These are phyloP conservation scores for Orthonychiurus folsomi DNA, from an alignment of 2,888 invertebrate species.

Conservation along the genomic window DNA sequence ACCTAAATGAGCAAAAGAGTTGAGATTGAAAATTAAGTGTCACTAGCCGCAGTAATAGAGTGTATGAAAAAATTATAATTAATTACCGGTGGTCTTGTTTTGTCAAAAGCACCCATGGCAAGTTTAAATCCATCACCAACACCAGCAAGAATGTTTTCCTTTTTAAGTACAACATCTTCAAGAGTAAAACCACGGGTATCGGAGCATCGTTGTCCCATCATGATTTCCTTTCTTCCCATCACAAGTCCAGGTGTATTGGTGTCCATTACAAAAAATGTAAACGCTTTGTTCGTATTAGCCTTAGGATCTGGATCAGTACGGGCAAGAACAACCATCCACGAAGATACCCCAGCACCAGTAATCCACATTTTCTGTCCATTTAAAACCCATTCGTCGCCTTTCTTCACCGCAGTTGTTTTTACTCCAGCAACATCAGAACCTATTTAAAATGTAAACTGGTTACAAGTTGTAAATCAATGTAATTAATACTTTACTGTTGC, in stretches of 20 bases:
- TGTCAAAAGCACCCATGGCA: conserved; percentile 58
- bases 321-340: conserved; percentile 90
- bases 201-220: conserved; percentile 94
- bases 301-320: conserved; percentile 89
- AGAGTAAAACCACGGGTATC: conserved; percentile 93
- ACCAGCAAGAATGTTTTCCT: conserved; percentile 78
- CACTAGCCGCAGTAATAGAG: background rate
- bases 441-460: no score
- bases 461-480: no score
- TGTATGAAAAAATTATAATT: background rate
- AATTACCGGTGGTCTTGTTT: conserved; percentile 29
- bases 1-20: conserved; percentile 44
- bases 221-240: conserved; percentile 84
- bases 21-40: background rate
- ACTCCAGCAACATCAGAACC: conserved; percentile 88
- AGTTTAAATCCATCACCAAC: conserved; percentile 95
- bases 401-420: conserved; percentile 83
- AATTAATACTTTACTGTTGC: no score
- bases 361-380: conserved; percentile 99
- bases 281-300: conserved; percentile 79
- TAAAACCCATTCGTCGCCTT: conserved; percentile 86
- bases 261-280: conserved; percentile 95
- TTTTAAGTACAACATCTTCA: conserved; percentile 91
- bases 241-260: conserved; percentile 75
- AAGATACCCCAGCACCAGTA: conserved; percentile 92